Conservation (phyloP, 2,888 invertebrate species). For the Dryobota labecula region DNA sequence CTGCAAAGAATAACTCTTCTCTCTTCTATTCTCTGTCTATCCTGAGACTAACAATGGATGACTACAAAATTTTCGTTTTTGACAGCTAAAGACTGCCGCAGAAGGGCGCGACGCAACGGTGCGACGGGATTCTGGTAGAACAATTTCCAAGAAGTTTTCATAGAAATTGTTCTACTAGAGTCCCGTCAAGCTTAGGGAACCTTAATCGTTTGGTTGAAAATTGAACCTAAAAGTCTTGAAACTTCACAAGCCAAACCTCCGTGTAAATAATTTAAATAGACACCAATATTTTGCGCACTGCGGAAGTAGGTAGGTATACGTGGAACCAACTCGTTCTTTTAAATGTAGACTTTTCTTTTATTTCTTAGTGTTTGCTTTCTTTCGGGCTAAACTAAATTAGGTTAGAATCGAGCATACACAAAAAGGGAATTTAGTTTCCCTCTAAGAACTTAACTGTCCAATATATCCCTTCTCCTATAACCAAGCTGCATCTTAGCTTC, state of each 20-base stretch:
- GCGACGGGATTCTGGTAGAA: no score
- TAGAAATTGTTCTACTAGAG: no score
- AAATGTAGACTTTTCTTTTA: conserved; percentile 28
- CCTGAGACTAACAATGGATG: no score
- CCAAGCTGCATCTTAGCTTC: no score
- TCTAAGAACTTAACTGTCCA: background rate
- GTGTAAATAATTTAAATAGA: conserved; percentile 29
- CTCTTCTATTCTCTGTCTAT: no score
- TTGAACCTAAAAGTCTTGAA: conserved; percentile 18
- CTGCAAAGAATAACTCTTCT: no score
- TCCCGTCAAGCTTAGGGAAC: no score
- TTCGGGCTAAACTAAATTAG: conserved; percentile 17
- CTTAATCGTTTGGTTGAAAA: background rate
- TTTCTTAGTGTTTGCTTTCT: conserved; percentile 10
- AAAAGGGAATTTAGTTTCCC: conserved; percentile 1
- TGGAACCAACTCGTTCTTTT: conserved; percentile 16
- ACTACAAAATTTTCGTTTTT: no score
- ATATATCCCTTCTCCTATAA: no score
- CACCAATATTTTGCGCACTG: conserved; percentile 50
- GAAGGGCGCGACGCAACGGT: no score
- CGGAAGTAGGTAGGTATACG: conserved; percentile 28
- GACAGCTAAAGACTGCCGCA: no score
- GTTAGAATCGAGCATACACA: background rate
- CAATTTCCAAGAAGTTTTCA: background rate
- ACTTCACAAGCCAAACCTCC: conserved; percentile 9